Percentiles rank a stretch among this genome's conserved stretches.
phyloP scores from a whole-genome alignment of 1,140 invertebrate species.

The Achatina immaculata region DNA sequence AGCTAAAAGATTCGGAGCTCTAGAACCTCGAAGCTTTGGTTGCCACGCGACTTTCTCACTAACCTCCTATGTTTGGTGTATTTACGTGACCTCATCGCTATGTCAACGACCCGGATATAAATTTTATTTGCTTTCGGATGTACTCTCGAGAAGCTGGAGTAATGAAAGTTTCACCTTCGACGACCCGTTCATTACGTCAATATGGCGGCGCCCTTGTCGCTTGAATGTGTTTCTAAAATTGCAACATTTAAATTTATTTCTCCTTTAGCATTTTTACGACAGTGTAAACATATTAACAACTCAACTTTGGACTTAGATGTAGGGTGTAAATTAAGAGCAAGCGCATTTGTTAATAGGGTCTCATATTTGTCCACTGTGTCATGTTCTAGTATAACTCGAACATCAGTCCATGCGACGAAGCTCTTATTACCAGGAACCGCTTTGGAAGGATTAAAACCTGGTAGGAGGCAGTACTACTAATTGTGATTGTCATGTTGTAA shows the following conservation, averaged over 20 bases:
- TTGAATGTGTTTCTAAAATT: neutral
- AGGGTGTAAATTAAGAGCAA: neutral
- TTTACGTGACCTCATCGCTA: slow-evolving; percentile 16
- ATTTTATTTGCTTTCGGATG: neutral
- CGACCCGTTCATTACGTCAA: neutral
- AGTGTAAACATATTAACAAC: neutral
- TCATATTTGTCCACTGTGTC: neutral
- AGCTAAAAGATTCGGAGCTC: neutral
- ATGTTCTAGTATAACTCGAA: neutral
- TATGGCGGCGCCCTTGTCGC: neutral
- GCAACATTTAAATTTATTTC: neutral
- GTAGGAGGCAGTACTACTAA: no score
- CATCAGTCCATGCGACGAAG: neutral
- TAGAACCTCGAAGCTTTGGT: slow-evolving; percentile 25
- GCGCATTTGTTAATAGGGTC: neutral
- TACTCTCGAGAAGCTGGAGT: neutral
- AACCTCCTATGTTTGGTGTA: slow-evolving; percentile 23
- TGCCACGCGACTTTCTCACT: slow-evolving; percentile 32
- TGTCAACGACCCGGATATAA: slow-evolving; percentile 30
- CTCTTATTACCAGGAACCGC: neutral
- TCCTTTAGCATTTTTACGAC: neutral
- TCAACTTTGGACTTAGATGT: neutral
- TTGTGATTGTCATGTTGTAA: no score
- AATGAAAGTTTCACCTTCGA: neutral
- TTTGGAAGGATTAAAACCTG: neutral